These are phyloP conservation scores for Musca domestica DNA, from an alignment of 1,140 invertebrate species.

Conservation along the genomic window DNA sequence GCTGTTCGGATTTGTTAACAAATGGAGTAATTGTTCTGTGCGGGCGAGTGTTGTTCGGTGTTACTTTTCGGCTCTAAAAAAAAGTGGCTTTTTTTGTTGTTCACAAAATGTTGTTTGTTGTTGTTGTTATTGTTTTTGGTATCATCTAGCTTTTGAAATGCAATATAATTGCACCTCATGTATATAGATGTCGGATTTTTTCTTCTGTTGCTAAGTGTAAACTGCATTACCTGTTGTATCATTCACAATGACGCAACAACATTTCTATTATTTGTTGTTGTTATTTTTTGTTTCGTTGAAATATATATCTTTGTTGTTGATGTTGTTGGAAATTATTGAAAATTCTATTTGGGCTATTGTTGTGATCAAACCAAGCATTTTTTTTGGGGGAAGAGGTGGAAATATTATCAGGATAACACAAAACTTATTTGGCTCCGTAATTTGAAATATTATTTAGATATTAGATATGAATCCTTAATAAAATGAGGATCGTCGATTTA, in stretches of 20 bases:
- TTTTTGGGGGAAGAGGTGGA: too few relatives aligned
- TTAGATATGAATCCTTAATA: too few relatives aligned
- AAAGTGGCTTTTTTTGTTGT: background rate
- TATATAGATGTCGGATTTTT: conserved; percentile 1
- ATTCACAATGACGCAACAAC: too few relatives aligned
- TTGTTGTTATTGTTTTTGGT: background rate
- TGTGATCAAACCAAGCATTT: background rate
- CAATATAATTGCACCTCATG: background rate
- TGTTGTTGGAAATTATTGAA: background rate
- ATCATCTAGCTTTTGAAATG: too few relatives aligned
- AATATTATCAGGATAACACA: too few relatives aligned
- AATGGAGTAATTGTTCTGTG: conserved; percentile 3
- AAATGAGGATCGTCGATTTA: too few relatives aligned
- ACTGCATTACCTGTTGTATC: conserved; percentile 16
- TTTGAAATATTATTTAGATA: too few relatives aligned
- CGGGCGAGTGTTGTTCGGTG: background rate
- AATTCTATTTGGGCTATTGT: conserved; percentile 9
- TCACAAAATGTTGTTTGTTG: background rate
- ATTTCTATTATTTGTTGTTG: background rate
- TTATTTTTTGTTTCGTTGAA: background rate
- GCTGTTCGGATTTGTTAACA: background rate
- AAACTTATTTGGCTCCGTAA: too few relatives aligned
- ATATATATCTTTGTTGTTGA: background rate
- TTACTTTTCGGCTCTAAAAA: conserved; percentile 18
- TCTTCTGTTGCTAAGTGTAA: conserved; percentile 14